Base-by-base conservation (phyloP, 2,113 vertebrate species). In the Aptenodytes patagonicus region DNA sequence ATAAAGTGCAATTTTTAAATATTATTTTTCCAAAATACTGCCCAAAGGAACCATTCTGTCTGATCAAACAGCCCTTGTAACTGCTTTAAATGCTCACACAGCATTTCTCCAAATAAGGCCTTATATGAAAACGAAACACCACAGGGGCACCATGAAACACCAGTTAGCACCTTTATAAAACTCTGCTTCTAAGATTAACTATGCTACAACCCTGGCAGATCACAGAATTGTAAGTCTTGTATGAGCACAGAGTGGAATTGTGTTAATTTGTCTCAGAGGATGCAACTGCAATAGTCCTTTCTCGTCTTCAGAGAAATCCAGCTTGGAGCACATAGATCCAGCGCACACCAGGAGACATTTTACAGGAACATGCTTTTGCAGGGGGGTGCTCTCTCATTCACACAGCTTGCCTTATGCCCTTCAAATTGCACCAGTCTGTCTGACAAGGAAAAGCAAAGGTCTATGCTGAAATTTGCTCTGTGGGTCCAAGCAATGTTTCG, bases 141-240 rank as follows among this genome's bases (percentile, higher is more conserved):
- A 14, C 81, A 57, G 51, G 93, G 87, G 73, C 83, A 66, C 95
- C 40, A 58, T 95, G 92, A 97, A 97, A 97, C 93, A 71, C 81
- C 87, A 97, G 87, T 95, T 94, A 94, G 94, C 91, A 91, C 87
- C 95, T 96, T 96, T 95, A 94, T 95, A 96, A 97, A 95, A 87
- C 84, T 89, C 88, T 57, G 62, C 93, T 95, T 90, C 95, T n/a
- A 69, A 92, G 93, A 55, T 73, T 94, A 95, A 97, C 92, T 96
- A 71, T 26, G 61, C 95, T 79, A 4, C 89, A 97, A n/a, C 88
- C 95, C 79, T 91, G 82, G 90, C 64, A 93, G 95, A 91, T 97
- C 97, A 97, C 93, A 90, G 87, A 86, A 61, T 87, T 69, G 51
- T 5, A 89, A 85, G 76, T 31, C 80, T 49, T 36, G 77, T 78